Percentiles rank a stretch among this genome's conserved stretches.
phyloP scores from a whole-genome alignment of 1,140 invertebrate species.

The Drosophila equinoxialis region DNA sequence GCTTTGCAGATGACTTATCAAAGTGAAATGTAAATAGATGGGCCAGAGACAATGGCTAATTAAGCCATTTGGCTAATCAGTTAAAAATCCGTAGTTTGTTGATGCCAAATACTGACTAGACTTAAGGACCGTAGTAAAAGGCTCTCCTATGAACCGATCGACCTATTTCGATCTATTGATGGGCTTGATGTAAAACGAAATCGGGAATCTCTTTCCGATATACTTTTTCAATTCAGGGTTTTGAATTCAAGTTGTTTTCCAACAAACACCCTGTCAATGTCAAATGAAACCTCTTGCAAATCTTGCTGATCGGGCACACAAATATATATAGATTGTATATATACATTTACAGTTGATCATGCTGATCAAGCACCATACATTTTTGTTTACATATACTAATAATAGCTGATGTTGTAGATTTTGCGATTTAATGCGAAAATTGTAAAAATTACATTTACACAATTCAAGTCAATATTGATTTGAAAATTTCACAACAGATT shows the following conservation, averaged over 20 bases:
- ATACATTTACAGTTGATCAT: neutral
- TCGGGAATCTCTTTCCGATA: no score
- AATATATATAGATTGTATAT: neutral
- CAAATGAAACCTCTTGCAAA: no score
- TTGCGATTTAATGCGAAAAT: neutral
- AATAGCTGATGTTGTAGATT: neutral
- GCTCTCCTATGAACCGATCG: no score
- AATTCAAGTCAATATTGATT: neutral
- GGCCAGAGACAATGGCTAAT: neutral
- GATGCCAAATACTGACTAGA: neutral
- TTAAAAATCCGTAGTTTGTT: neutral
- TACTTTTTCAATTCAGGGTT: no score
- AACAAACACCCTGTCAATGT: no score
- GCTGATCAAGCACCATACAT: neutral
- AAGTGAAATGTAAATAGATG: neutral
- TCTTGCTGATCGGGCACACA: neutral
- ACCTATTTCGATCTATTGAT: no score
- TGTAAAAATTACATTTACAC: neutral
- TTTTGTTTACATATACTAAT: neutral
- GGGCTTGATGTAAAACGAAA: no score
- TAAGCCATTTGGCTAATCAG: neutral
- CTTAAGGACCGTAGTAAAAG: neutral
- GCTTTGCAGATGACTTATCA: slow-evolving; percentile 6
- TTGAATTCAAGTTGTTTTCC: no score
- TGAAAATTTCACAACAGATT: neutral